Base-by-base conservation (phyloP, 2,888 invertebrate species). In the Aethes cnicana region DNA sequence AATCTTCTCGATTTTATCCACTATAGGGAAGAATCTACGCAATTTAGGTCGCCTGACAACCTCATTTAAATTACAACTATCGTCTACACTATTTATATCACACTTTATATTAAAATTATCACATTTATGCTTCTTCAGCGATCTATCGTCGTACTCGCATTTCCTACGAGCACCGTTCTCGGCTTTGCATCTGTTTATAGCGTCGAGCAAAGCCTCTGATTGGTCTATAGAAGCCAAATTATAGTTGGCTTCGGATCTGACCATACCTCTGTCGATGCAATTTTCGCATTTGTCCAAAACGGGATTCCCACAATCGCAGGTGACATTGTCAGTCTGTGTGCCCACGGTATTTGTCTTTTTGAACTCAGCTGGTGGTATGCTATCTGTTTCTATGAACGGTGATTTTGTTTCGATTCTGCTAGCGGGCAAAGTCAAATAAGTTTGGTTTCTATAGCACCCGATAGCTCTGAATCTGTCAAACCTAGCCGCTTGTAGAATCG, bases 141-240 rank as follows among this genome's bases (percentile, higher is more conserved):
- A 66, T 53, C 77, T 81, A 6, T 72, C 77, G 25, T 76, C 79
- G 2, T 78, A 80, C 18, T 76, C 77, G 28, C 72, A 72, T 65
- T 76, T 79, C 35, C 78, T 61, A 25, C 81, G 64, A 5, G 72
- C 74, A 5, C 77, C 77, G 33, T 70, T 75, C 39, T 77, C 68
- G 30, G 54, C 58, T 33, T 47, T 36, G 74, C 75, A 90, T 85
- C 20, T 91, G 77, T 64, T 92, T 56, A 92, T 91, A 46, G 92
- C 92, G 57, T 91, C 91, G 47, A 92, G 67, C 53, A 92, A 62
- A 43, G 90, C 72, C 61, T 92, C 91, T 9, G 90, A 91, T 61
- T 90, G 91, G 66, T 84, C 90, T 3, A 80, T 33, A 0, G 74
- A 72, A 0, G 80, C 77, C 9, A 89, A 47, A 39, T 90, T 71